Evolutionary conservation across 2,888 invertebrate genomes (phyloP), one percentile per base, ranked within the genome.

Genomic region (Pristionchus fissidentatus): DNA sequence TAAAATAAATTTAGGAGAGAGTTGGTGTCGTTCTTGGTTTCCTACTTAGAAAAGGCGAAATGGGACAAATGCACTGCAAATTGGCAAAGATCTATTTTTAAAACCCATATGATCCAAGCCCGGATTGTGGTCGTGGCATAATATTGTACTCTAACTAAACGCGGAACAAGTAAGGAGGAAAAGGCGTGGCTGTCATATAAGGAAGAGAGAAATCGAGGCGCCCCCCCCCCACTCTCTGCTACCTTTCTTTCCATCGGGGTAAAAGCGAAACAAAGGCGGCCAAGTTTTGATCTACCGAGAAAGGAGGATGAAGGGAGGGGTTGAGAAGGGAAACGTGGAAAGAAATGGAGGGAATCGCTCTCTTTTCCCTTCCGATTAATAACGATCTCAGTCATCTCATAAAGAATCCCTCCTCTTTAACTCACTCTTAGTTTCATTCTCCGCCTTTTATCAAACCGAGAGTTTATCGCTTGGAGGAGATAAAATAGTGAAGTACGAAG

Each of bases 281-380:
- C 3, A 41, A 43, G 70, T 70, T 70, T 38, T 70, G 70, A 70
- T 70, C 70, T 26, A 70, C 70, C 70, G 70, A 70, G 77, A 52
- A 77, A 60, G 55, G 79, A 29, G 26, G 79, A 29, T 38, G 41
- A n/a, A 41, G 49, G 41, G 49, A 78, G n/a, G 55, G 78, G n/a
- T 13, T 15, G 35, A n/a, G 26, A 41, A 32, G 43, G 55, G 55
- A n/a, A 38, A n/a, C 32, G 52, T 7, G 78, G 78, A 26, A 35
- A 29, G 22, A 79, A 22, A 55, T 3, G n/a, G 3, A 15, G 38
- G 10, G 41, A 7, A 26, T 38, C 41, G 62, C 49, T 35, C 32
- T 49, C 26, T 41, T 35, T 49, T 82, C 82, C 46, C 52, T 41
- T 52, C 35, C 35, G 41, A 41, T 79, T 46, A 26, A 41, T 79